Percentiles rank a stretch among this genome's conserved stretches.
Conservation (phyloP, 2,113 vertebrate genomes). For the Etheostoma spectabile region DNA sequence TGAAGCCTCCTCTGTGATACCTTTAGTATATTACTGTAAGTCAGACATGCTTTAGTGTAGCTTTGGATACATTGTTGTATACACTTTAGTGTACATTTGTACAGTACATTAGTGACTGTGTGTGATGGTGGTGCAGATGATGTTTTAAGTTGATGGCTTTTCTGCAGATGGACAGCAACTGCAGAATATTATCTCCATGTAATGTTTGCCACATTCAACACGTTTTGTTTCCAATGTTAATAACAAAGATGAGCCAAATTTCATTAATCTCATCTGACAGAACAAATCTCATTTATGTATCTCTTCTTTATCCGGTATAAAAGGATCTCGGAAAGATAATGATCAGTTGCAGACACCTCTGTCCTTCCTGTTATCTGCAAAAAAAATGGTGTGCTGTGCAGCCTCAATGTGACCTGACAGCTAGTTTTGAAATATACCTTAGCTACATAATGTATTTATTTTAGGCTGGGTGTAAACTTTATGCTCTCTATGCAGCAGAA, state of each 20-base stretch:
- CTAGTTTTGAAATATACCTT: conserved; percentile 32
- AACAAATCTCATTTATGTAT: neutral
- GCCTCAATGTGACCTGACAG: conserved; percentile 7
- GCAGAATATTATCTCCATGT: neutral
- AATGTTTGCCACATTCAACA: conserved; percentile 7
- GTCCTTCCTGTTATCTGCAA: conserved; percentile 25
- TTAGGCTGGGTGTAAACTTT: conserved; percentile 6
- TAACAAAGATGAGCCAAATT: neutral
- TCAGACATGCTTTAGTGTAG: neutral
- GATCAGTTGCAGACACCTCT: conserved; percentile 32
- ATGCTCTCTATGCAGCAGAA: conserved; percentile 12
- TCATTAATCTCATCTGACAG: neutral
- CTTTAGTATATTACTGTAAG: neutral
- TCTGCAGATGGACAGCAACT: neutral
- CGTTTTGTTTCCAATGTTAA: neutral
- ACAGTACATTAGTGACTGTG: neutral
- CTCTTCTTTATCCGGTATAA: conserved; percentile 15
- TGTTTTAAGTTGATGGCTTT: neutral
- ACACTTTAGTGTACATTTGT: neutral
- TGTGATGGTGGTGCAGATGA: neutral
- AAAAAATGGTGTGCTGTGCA: neutral
- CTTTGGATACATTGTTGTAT: neutral
- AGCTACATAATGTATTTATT: conserved; percentile 36
- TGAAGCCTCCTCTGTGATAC: neutral
- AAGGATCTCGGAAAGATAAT: conserved; percentile 16